phyloP scores from a whole-genome alignment of 2,113 vertebrate genomes.

The Oreochromis aureus region DNA sequence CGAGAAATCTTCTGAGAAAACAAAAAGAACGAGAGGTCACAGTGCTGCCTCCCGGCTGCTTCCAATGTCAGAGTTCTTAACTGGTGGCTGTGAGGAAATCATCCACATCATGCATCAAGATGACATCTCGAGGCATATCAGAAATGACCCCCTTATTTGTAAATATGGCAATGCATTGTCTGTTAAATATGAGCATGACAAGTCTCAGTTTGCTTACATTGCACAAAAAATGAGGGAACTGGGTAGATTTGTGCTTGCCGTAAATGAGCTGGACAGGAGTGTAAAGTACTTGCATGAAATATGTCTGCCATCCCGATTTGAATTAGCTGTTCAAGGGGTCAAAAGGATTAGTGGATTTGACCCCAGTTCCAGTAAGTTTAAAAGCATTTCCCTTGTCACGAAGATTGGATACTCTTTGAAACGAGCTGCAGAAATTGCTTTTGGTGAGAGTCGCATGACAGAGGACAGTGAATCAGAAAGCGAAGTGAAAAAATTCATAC shows the following conservation, averaged over 20 bases:
- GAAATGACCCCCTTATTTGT: conserved; percentile 65
- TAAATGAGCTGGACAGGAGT: conserved; percentile 53
- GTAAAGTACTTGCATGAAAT: conserved; percentile 65
- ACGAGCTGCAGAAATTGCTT: conserved; percentile 65
- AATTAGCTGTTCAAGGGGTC: conserved; percentile 62
- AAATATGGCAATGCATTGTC: conserved; percentile 63
- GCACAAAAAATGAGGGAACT: conserved; percentile 68
- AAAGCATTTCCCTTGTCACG: conserved; percentile 55
- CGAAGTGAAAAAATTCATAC: conserved; percentile 58
- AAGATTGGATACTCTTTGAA: conserved; percentile 66
- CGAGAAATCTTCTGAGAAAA: conserved; percentile 1
- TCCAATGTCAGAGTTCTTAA: conserved; percentile 51
- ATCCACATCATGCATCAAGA: conserved; percentile 69
- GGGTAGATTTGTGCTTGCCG: conserved; percentile 58
- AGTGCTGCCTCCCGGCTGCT: conserved; percentile 14
- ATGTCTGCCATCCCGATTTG: conserved; percentile 57
- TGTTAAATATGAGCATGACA: conserved; percentile 55
- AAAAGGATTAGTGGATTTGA: conserved; percentile 63
- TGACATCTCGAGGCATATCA: conserved; percentile 52
- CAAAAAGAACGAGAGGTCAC: not conserved
- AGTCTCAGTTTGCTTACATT: conserved; percentile 67
- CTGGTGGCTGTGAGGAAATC: conserved; percentile 59
- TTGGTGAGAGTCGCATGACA: conserved; percentile 65
- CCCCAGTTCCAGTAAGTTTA: conserved; percentile 52
- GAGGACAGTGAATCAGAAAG: conserved; percentile 56